Percentiles rank a stretch among this genome's conserved stretches.
phyloP scores from a whole-genome alignment of 30 jellyfish, hydroid and myxozoan genomes.

The Turritopsis dohrnii region DNA sequence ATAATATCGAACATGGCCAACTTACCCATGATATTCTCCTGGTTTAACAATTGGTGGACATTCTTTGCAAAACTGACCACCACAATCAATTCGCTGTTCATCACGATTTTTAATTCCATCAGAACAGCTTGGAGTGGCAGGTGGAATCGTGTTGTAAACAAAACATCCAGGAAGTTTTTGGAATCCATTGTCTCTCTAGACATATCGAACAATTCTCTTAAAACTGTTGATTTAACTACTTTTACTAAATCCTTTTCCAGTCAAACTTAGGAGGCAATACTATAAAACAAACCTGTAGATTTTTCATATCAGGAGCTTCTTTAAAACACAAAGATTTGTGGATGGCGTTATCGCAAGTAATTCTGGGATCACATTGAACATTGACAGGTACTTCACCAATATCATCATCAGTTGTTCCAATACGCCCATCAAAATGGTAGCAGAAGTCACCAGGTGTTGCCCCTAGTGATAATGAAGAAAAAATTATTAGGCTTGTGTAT shows the following conservation, averaged over 20 bases:
- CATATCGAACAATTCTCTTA: too few species aligned
- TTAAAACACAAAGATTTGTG: not conserved
- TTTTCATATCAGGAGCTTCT: constrained; percentile 17
- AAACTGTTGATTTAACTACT: too few species aligned
- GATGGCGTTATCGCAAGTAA: constrained; percentile 23
- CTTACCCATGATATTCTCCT: not conserved
- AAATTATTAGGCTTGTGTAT: not conserved
- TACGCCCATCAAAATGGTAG: constrained; percentile 21
- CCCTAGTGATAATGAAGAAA: not conserved
- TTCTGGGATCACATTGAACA: constrained; percentile 43
- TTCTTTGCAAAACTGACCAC: constrained; percentile 27
- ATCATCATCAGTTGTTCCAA: constrained; percentile 25
- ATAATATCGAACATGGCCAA: not conserved
- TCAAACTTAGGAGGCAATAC: too few species aligned
- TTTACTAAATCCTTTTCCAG: too few species aligned
- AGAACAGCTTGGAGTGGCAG: constrained; percentile 26
- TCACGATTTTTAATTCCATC: constrained; percentile 35
- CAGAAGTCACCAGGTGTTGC: constrained; percentile 32
- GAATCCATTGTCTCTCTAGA: not conserved
- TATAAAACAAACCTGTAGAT: not conserved
- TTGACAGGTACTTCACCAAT: constrained; percentile 28
- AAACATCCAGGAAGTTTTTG: constrained; percentile 22
- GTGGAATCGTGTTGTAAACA: constrained; percentile 24
- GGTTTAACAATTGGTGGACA: constrained; percentile 20
- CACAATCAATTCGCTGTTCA: constrained; percentile 33